A percentile compares a stretch with the other conserved stretches of the same genome.
Evolutionary conservation across 53 echinoderm and acorn worm species (phyloP).

Genomic region (Patiria pectinifera): DNA sequence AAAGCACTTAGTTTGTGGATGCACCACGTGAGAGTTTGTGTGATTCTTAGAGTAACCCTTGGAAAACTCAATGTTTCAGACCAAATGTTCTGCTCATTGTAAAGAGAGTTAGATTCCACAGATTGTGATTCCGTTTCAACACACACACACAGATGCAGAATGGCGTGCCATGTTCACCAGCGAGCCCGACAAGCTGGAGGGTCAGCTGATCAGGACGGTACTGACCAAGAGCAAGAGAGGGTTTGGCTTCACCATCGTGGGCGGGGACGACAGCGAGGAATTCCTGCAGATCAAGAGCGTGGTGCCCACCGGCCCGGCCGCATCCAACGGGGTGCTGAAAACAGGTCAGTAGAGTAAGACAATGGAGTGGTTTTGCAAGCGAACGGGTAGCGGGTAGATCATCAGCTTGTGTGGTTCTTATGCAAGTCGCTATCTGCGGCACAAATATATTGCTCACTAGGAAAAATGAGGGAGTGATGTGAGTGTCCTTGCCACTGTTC

Average conservation of each 20-base stretch:
- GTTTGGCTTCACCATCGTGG: constrained; percentile 98
- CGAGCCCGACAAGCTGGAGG: constrained; percentile 87
- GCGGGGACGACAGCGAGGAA: constrained; percentile 93
- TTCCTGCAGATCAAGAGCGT: constrained; percentile 97
- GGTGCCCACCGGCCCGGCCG: constrained; percentile 87
- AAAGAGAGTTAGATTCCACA: neutral
- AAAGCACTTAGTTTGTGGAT: too few species aligned
- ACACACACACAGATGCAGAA: constrained; percentile 65
- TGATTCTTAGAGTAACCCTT: too few species aligned
- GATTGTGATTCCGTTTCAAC: neutral
- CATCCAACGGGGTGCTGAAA: constrained; percentile 77
- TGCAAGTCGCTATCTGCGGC: too few species aligned
- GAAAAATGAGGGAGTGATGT: too few species aligned
- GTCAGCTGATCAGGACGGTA: constrained; percentile 71
- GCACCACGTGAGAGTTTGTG: too few species aligned
- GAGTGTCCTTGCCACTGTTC: too few species aligned
- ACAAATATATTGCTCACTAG: too few species aligned
- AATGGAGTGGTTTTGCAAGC: too few species aligned
- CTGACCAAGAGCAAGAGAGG: constrained; percentile 85
- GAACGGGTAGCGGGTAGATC: too few species aligned
- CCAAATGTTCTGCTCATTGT: neutral
- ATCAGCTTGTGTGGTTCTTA: too few species aligned
- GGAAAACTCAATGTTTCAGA: too few species aligned
- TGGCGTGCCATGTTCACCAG: constrained; percentile 89
- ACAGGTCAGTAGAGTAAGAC: constrained; percentile 70